Conservation (phyloP, 2,797 vertebrate species). For the Chelon labrosus region DNA sequence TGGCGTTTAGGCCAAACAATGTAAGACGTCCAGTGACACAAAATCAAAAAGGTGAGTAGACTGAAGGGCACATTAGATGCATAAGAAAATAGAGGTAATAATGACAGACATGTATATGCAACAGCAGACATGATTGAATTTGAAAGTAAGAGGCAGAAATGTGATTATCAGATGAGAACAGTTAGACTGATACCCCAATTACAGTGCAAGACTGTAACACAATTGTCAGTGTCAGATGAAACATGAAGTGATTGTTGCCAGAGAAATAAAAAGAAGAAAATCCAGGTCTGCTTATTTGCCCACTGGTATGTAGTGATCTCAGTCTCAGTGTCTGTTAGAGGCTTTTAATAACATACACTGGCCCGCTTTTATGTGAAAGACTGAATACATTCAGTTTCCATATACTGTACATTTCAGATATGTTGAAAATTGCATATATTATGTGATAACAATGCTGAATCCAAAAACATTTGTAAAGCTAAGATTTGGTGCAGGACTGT, state of each 20-base stretch:
- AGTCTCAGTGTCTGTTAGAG: background rate
- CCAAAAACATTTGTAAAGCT: too few relatives aligned
- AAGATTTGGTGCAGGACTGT: too few relatives aligned
- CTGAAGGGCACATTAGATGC: background rate
- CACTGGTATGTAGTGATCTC: background rate
- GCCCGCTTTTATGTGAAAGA: too few relatives aligned
- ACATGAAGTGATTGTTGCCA: conserved; percentile 3
- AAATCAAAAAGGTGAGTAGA: background rate
- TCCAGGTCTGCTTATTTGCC: background rate
- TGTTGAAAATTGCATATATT: too few relatives aligned
- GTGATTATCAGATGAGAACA: background rate
- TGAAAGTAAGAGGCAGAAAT: background rate
- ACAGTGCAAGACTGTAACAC: background rate
- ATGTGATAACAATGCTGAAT: too few relatives aligned
- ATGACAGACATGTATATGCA: background rate
- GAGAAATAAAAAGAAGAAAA: background rate
- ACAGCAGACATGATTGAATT: background rate
- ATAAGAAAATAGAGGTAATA: background rate
- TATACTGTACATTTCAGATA: too few relatives aligned
- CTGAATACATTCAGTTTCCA: too few relatives aligned
- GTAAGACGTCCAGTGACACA: background rate
- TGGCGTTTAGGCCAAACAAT: background rate
- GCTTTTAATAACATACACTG: background rate
- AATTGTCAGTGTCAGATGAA: conserved; percentile 26
- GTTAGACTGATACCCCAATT: background rate